Evolutionary conservation across 1,140 invertebrate genomes (phyloP).

Genomic region (Branchinecta lynchi): DNA sequence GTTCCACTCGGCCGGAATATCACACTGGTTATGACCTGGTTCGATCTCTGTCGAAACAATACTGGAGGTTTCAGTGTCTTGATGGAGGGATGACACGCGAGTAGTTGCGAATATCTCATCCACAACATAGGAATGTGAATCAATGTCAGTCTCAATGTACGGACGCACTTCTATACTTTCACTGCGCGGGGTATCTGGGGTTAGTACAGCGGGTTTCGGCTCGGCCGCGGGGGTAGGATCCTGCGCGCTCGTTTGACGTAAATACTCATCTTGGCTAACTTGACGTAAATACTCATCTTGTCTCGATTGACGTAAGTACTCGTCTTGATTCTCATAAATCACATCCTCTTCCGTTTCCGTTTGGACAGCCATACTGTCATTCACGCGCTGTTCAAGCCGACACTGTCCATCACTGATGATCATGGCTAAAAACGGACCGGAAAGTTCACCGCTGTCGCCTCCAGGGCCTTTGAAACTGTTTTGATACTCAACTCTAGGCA

Average conservation of each 20-base stretch:
- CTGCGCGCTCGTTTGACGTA: not conserved
- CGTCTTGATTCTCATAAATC: not conserved
- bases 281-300: not conserved
- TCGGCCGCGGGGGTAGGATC: not conserved
- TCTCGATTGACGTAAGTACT: not conserved
- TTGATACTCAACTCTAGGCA: not conserved
- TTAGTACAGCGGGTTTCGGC: not conserved
- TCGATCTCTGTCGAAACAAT: not conserved
- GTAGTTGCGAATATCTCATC: not conserved
- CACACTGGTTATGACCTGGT: not conserved
- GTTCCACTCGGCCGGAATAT: not conserved
- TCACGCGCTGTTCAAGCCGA: not conserved
- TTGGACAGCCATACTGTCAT: not conserved
- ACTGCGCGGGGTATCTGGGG: not conserved
- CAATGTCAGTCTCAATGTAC: not conserved
- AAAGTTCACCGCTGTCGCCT: not conserved
- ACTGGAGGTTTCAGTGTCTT: not conserved
- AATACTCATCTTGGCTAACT: not conserved
- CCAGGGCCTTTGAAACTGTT: not conserved
- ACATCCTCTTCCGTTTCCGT: not conserved
- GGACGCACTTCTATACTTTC: not conserved
- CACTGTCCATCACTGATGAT: constrained; percentile 2
- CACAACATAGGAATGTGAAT: not conserved
- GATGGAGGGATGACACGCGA: not conserved
- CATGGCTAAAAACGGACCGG: constrained; percentile 2